Percentiles rank a stretch among this genome's conserved stretches.
These are phyloP conservation scores for Drosophila miranda DNA, from an alignment of 1,140 invertebrate genomes.

Conservation along the genomic window DNA sequence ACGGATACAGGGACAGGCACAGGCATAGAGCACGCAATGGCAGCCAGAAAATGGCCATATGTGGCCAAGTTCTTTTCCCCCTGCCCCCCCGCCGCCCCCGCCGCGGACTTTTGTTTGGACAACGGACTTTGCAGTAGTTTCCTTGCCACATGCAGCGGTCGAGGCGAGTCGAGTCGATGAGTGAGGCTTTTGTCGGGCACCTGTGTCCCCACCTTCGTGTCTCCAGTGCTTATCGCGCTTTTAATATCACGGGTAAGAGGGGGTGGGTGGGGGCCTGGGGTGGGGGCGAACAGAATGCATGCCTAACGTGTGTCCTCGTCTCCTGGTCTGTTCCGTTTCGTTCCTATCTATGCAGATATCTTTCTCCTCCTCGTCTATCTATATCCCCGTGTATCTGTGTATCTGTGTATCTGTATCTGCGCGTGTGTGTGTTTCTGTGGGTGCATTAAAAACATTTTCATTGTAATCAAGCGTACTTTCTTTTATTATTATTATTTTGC, in stretches of 20 bases:
- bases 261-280: background rate
- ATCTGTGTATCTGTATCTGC: conserved; percentile 14
- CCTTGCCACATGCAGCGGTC: conserved; percentile 21
- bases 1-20: conserved; percentile 20
- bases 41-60: conserved; percentile 75
- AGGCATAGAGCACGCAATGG: conserved; percentile 49
- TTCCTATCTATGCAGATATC: conserved; percentile 77
- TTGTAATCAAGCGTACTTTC: conserved; percentile 81
- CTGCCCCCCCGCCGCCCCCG: conserved; percentile 19
- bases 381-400: too few relatives aligned
- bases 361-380: conserved; percentile 49
- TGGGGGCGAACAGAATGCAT: conserved; percentile 46
- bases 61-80: conserved; percentile 67
- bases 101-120: conserved; percentile 44
- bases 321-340: background rate
- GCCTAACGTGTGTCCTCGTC: conserved; percentile 43
- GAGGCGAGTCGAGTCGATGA: conserved; percentile 2
- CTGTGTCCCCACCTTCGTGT: conserved; percentile 62
- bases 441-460: conserved; percentile 79
- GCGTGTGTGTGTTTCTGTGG: conserved; percentile 1
- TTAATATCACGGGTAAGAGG: conserved; percentile 56
- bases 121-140: conserved; percentile 53
- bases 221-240: conserved; percentile 74
- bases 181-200: conserved; percentile 56
- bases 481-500: conserved; percentile 80